Percentiles rank a stretch among this genome's conserved stretches.
phyloP scores from a whole-genome alignment of 2,113 vertebrate species.

The Leptosomus discolor region DNA sequence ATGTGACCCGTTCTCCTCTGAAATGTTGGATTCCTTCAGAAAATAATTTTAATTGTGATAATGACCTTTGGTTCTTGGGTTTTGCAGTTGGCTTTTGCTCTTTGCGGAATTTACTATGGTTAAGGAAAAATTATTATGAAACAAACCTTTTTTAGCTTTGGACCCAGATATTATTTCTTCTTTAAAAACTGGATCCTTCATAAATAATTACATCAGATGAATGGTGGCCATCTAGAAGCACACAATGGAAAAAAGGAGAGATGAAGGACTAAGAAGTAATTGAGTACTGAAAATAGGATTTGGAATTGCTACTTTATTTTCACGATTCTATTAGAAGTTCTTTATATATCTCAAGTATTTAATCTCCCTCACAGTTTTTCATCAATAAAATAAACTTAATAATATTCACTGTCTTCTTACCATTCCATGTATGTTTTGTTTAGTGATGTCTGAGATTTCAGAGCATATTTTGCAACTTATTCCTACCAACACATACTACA shows the following conservation, averaged over 20 bases:
- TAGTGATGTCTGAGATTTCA: neutral
- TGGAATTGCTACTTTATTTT: slow-evolving; percentile 43
- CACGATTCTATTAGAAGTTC: neutral
- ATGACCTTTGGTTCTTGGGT: neutral
- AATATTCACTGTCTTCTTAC: neutral
- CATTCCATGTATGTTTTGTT: neutral
- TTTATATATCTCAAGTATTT: slow-evolving; percentile 24
- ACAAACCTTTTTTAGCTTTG: neutral
- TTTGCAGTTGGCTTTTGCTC: neutral
- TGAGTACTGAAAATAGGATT: slow-evolving; percentile 32
- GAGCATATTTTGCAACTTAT: neutral
- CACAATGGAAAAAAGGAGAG: neutral
- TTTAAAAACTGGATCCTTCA: neutral
- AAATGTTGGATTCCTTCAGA: neutral
- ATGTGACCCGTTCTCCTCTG: neutral
- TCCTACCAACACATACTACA: neutral
- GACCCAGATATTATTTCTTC: neutral
- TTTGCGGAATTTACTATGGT: neutral
- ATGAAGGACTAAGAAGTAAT: slow-evolving; percentile 42
- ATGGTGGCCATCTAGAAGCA: neutral
- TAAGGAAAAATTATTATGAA: neutral
- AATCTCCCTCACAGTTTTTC: neutral
- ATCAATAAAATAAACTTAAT: slow-evolving; percentile 13
- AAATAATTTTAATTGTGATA: neutral
- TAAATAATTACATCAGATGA: slow-evolving; percentile 6